These are phyloP conservation scores for Tethea ocularis DNA, from an alignment of 2,888 invertebrate species.

Conservation along the genomic window DNA sequence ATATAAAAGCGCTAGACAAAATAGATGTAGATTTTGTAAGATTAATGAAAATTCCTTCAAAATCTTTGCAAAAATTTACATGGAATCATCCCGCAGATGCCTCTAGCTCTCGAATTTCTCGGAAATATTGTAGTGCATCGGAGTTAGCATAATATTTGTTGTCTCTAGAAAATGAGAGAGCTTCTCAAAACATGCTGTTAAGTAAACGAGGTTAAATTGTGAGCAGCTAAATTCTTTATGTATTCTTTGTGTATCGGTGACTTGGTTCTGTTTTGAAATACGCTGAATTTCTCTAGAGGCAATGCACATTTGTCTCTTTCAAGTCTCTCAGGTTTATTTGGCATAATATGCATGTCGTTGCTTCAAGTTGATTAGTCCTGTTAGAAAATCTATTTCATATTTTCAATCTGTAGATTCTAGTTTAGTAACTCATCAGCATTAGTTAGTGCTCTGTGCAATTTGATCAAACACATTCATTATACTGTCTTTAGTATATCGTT, in stretches of 20 bases:
- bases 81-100: not conserved
- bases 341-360: too few species aligned
- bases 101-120: not conserved
- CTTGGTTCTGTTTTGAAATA: not conserved
- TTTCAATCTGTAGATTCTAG: too few species aligned
- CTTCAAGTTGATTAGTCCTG: too few species aligned
- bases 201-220: not conserved
- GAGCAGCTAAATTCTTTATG: not conserved
- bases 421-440: too few species aligned
- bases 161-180: not conserved
- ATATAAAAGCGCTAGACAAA: not conserved
- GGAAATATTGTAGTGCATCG: not conserved
- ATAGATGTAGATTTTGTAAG: not conserved
- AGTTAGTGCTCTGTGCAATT: too few species aligned
- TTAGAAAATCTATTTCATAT: too few species aligned
- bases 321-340: too few species aligned
- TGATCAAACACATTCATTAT: too few species aligned
- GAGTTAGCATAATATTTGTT: conserved; percentile 10
- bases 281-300: not conserved
- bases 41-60: not conserved
- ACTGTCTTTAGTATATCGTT: too few species aligned
- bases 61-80: not conserved
- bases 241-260: not conserved
- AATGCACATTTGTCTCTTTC: not conserved
- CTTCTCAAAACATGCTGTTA: conserved; percentile 1